Evolutionary conservation across 2,113 vertebrate species (phyloP), one percentile per base, ranked within the genome.

Genomic region (Hyla sarda): DNA sequence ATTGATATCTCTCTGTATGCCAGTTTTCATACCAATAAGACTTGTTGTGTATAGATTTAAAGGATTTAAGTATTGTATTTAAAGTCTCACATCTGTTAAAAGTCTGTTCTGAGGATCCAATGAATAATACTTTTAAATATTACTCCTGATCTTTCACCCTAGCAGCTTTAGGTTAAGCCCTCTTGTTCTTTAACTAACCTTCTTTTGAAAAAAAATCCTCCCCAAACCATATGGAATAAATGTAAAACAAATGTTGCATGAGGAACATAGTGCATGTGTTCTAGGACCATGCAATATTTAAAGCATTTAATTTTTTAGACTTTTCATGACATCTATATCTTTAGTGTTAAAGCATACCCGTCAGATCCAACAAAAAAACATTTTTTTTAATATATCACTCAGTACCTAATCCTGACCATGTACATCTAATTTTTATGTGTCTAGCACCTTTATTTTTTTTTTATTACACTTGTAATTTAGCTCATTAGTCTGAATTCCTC

Each of bases 161-260:
- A 71, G 17, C 19, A 71, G 34, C 41, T 71, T 41, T 9, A 23
- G 32, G 34, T 41, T 71, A 71, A 71, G 17, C 67, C 34, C 32
- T 30, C 34, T 23, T 71, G 30, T 71, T 71, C 6, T 37, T 13
- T 13, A 28, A 25, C 30, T 34, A 69, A 69, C 34, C 11, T 71
- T 71, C 19, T 71, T 41, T 71, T 41, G n/a, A 19, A 23, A 71
- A 71, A 37, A 41, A 41, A 69, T 17, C 5, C 60, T 17, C 5
- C 60, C n/a, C 23, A 6, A 37, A 11, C 67, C 67, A 71, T 71
- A 71, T 71, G 67, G 17, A 71, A 71, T 41, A 71, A 71, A 71
- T 41, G 19, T 12, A 23, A 41, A 71, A 71, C 67, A 71, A 23
- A 71, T 71, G 67, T 23, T 13, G 0, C 8, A 12, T 25, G 8